Evolutionary conservation across 2,797 vertebrate genomes (phyloP).

Genomic region (Vipera ursinii): DNA sequence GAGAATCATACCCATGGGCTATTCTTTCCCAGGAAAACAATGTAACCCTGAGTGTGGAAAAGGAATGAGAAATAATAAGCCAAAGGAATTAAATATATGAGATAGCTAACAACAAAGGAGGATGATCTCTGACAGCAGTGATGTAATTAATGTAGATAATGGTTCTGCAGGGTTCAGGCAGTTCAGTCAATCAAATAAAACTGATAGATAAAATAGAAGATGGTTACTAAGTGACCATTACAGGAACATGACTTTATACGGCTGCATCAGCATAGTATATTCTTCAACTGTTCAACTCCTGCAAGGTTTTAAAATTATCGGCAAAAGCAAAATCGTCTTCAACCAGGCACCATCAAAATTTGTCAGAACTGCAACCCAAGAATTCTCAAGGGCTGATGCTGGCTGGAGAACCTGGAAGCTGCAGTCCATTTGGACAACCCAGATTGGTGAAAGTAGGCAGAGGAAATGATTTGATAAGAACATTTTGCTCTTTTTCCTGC

Average conservation of each 20-base stretch:
- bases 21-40: not conserved
- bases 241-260: not conserved
- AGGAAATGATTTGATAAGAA: not conserved
- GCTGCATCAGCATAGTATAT: not conserved
- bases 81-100: not conserved
- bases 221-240: not conserved
- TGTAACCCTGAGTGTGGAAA: not conserved
- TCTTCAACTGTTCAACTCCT: not conserved
- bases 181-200: conserved; percentile 1
- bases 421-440: not conserved
- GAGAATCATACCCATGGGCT: not conserved
- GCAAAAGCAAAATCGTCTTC: not conserved
- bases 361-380: not conserved
- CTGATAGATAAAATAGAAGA: not conserved
- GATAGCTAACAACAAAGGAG: not conserved
- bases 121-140: not conserved
- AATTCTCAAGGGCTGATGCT: not conserved
- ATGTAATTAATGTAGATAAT: conserved; percentile 7
- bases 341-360: not conserved
- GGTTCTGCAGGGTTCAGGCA: not conserved
- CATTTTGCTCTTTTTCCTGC: not conserved
- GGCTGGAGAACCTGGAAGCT: not conserved
- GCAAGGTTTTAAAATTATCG: not conserved
- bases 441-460: not conserved
- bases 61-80: not conserved